Evolutionary conservation across 2,797 vertebrate genomes (phyloP).

Genomic region (Caiman crocodilus): DNA sequence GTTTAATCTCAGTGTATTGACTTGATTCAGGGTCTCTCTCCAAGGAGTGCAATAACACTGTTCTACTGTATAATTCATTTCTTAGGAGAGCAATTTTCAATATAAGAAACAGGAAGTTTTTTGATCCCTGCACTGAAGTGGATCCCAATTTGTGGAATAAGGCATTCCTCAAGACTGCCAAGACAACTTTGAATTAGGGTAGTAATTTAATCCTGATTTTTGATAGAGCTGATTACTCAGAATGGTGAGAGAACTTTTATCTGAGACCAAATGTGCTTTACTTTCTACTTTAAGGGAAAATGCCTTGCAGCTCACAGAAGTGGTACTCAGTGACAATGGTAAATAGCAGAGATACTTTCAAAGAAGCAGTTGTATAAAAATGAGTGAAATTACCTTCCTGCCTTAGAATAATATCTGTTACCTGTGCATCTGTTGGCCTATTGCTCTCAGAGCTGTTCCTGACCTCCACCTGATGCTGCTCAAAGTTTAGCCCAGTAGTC

Average conservation of each 20-base stretch:
- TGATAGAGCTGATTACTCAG: background rate
- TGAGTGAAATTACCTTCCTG: background rate
- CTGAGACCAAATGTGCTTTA: background rate
- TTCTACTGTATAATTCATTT: fast-evolving
- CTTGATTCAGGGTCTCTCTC: background rate
- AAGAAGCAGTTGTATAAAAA: background rate
- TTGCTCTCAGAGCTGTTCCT: background rate
- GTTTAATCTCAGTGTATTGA: constrained; percentile 8
- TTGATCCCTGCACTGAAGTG: background rate
- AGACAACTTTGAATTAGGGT: background rate
- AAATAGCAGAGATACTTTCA: background rate
- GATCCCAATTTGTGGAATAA: constrained; percentile 2
- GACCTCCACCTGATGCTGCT: background rate
- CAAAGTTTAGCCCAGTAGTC: background rate
- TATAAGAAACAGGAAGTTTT: background rate
- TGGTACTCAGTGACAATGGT: constrained; percentile 10
- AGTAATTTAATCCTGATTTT: background rate
- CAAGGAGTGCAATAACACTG: background rate
- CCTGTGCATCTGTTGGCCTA: background rate
- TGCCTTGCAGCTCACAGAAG: background rate
- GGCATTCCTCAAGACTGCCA: background rate
- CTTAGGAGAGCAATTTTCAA: background rate
- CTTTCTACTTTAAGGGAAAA: background rate
- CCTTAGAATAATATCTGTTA: background rate
- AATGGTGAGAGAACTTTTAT: fast-evolving